Evolutionary conservation across 2,888 invertebrate genomes (phyloP).

Genomic region (Eilema caniola): DNA sequence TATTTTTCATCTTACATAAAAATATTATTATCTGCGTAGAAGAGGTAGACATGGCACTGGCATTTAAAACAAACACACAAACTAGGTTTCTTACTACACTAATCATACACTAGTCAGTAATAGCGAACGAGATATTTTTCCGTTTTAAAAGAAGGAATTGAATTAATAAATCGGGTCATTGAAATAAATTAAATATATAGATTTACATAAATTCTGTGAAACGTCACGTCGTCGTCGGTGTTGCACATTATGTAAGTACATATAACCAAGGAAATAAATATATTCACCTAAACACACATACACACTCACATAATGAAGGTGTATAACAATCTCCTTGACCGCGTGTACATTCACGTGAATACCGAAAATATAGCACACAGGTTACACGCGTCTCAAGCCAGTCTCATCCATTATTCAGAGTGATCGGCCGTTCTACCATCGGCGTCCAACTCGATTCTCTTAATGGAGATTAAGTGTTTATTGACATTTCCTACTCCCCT

Average conservation of each 20-base stretch:
- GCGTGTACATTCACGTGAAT: slow-evolving; percentile 41
- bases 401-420: slow-evolving; percentile 75
- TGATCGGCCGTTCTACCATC: slow-evolving; percentile 58
- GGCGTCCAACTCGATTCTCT: slow-evolving; percentile 62
- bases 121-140: no score
- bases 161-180: no score
- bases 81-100: no score
- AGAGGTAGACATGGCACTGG: slow-evolving; percentile 14
- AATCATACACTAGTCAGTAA: no score
- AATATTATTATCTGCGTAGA: neutral
- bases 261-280: no score
- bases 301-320: no score
- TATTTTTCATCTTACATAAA: neutral
- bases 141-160: no score
- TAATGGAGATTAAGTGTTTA: slow-evolving; percentile 74
- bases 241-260: no score
- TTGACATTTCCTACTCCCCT: slow-evolving; percentile 60
- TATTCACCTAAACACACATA: no score
- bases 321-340: slow-evolving; percentile 13
- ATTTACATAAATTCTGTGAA: no score
- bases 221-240: no score
- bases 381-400: slow-evolving; percentile 59
- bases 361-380: slow-evolving; percentile 52
- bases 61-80: neutral
- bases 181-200: no score